Base-by-base conservation (phyloP, 2,113 vertebrate genomes). In the Microcebus lehilahytsara region DNA sequence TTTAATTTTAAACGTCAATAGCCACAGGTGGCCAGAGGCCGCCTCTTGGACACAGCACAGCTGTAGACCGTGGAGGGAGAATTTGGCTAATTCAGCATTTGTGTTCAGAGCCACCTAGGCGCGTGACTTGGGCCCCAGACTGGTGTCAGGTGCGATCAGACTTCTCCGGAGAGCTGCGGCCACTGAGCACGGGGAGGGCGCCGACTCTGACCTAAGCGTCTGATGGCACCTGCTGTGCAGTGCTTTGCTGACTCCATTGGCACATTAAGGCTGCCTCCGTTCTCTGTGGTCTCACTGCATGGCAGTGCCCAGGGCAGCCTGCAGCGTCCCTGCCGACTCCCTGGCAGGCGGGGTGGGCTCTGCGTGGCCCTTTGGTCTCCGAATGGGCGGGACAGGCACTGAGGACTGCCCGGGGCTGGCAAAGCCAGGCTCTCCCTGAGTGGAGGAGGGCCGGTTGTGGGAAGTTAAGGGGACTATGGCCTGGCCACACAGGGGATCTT, bases 351-450 rank as follows among this genome's bases (percentile, higher is more conserved):
- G 25, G 14, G 1, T 37, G 51, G 27, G 11, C 23, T 60, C 60
- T 22, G 42, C 17, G 1, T 13, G 17, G 60, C 30, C 7, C 6
- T 67, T 22, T 78, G 67, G 8, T 62, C 62, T 71, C 75, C 83
- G 11, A 34, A 37, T 0, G 71, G 60, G 46, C 7, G 6, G 46
- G 42, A 42, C 37, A 12, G 32, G 37, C 5, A 32, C 30, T 40
- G 11, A 90, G 58, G 30, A 37, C 14, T 10, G 5, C 40, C 37
- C 20, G 17, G 78, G 46, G 13, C 37, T 25, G 2, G 3, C 49
- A 77, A 37, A 93, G 93, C 80, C 91, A 69, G 84, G 4, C 51
- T 67, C 74, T 93, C 34, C 58, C 77, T 53, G 66, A n/a, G 74
- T 32, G 4, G 22, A 2, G 85, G 46, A 42, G 37, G 11, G 17